These are phyloP conservation scores for Limnephilus auricula DNA, from an alignment of 2,888 invertebrate species.

Conservation along the genomic window DNA sequence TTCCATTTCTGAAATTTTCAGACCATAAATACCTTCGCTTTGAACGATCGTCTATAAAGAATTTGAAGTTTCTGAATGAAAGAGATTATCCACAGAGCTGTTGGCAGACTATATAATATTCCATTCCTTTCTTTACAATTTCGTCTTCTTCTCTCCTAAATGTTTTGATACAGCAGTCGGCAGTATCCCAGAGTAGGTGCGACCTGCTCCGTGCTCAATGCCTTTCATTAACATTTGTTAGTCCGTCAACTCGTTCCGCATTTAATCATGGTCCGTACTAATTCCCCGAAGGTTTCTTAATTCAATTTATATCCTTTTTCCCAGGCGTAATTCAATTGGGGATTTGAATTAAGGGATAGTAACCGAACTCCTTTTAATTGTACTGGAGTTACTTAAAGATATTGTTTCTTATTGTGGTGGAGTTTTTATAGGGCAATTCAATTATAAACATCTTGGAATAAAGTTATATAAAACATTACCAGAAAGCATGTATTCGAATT, in stretches of 20 bases:
- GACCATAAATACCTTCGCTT: background rate
- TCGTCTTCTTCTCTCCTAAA: background rate
- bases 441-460: no score
- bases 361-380: background rate
- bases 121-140: background rate
- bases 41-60: background rate
- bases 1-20: no score
- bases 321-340: background rate
- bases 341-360: background rate
- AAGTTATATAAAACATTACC: no score
- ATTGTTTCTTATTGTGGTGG: background rate
- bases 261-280: background rate
- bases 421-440: background rate
- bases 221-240: conserved; percentile 2
- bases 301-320: background rate
- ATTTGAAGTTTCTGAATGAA: background rate
- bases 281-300: background rate
- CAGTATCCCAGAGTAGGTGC: background rate
- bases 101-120: background rate
- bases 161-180: background rate
- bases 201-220: conserved; percentile 5
- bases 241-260: background rate
- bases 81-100: background rate
- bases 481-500: no score
- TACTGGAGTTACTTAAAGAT: background rate